phyloP scores from a whole-genome alignment of 2,888 invertebrate genomes.

The Rhaphigaster nebulosa region DNA sequence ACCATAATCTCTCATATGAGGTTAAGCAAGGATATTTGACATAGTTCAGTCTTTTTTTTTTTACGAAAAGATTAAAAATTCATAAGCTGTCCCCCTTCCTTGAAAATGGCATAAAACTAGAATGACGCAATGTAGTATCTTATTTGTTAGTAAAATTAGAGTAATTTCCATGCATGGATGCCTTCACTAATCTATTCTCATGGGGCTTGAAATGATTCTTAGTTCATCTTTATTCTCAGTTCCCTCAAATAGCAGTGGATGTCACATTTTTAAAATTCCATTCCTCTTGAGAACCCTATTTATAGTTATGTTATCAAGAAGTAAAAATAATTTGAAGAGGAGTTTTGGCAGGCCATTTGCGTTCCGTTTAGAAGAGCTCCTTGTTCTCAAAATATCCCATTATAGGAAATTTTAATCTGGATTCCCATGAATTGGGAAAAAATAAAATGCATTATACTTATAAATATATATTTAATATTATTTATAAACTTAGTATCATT shows the following conservation, averaged over 20 bases:
- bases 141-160: background rate
- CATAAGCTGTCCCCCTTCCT: too few relatives aligned
- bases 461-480: too few relatives aligned
- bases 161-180: background rate
- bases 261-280: constrained; percentile 16
- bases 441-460: too few relatives aligned
- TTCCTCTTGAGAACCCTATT: constrained; percentile 1
- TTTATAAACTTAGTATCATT: too few relatives aligned
- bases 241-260: background rate
- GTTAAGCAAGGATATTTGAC: too few relatives aligned
- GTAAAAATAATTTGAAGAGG: constrained; percentile 34
- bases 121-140: background rate
- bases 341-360: background rate
- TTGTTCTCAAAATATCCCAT: background rate
- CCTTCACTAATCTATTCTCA: background rate
- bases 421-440: background rate
- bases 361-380: background rate
- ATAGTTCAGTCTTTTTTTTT: too few relatives aligned
- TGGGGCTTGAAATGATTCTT: background rate
- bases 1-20: background rate
- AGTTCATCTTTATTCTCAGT: background rate
- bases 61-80: too few relatives aligned
- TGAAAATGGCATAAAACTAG: too few relatives aligned
- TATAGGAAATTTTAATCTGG: background rate
- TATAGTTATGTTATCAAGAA: background rate